Evolutionary conservation across 1,140 invertebrate species (phyloP).

Genomic region (Protaetia brevitarsis): DNA sequence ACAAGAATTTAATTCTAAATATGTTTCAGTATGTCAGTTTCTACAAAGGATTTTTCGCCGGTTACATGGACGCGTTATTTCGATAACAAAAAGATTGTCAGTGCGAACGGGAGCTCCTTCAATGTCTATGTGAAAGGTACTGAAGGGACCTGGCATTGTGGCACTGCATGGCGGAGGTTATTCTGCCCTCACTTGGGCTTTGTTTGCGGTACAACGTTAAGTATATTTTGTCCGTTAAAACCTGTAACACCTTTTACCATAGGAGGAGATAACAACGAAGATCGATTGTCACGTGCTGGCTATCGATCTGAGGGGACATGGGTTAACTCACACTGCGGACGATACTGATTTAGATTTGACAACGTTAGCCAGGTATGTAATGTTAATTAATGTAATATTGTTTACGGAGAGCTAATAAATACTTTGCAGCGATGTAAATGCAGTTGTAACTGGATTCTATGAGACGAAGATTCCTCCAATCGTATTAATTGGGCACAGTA

Average conservation of each 20-base stretch:
- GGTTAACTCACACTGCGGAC: conserved; percentile 77
- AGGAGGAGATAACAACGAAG: conserved; percentile 74
- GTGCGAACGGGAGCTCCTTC: conserved; percentile 68
- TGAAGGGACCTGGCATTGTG: conserved; percentile 73
- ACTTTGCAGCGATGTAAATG: conserved; percentile 71
- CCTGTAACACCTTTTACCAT: conserved; percentile 24
- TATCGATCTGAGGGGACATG: conserved; percentile 92
- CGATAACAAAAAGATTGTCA: conserved; percentile 65
- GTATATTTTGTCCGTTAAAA: not conserved
- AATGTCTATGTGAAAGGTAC: conserved; percentile 70
- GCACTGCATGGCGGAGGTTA: conserved; percentile 96
- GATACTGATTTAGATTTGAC: conserved; percentile 83
- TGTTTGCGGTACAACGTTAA: conserved; percentile 69
- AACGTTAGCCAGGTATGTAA: conserved; percentile 68
- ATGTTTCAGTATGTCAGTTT: not conserved
- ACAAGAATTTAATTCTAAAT: not conserved
- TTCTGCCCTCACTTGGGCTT: conserved; percentile 88
- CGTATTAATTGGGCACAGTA: conserved; percentile 89
- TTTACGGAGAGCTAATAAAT: conserved; percentile 11
- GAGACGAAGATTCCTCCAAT: conserved; percentile 62
- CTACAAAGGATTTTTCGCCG: conserved; percentile 69
- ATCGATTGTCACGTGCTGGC: conserved; percentile 85
- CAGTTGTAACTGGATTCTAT: conserved; percentile 63
- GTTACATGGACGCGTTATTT: conserved; percentile 82
- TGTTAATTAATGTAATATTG: not conserved